Conservation (phyloP, 2,113 vertebrate species). For the Bagarius yarrelli region DNA sequence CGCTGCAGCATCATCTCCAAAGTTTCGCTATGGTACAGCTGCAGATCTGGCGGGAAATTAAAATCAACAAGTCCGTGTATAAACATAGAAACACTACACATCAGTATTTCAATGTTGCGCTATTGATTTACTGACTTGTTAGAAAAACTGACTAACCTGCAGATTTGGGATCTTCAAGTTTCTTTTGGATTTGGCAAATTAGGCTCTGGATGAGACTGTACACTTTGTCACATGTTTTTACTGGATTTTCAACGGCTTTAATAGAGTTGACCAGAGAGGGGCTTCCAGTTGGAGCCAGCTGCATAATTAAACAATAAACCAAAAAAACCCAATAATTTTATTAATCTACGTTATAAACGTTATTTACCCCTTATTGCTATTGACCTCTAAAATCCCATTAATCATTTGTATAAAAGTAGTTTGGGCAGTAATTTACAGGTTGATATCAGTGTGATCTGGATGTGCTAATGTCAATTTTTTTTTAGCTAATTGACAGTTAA, state of each 20-base stretch:
- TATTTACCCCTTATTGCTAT: neutral
- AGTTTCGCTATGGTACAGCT: conserved; percentile 94
- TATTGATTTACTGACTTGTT: too few species aligned
- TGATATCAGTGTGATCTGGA: neutral
- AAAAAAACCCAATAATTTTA: conserved; percentile 1
- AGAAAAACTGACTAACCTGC: conserved; percentile 71
- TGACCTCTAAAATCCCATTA: neutral
- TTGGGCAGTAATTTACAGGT: neutral
- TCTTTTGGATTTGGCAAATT: conserved; percentile 86
- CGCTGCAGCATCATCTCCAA: conserved; percentile 96
- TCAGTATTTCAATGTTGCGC: neutral
- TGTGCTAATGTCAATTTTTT: neutral
- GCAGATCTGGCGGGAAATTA: conserved; percentile 74
- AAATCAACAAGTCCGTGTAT: too few species aligned
- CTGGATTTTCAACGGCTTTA: conserved; percentile 87
- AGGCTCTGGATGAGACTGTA: conserved; percentile 92
- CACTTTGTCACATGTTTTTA: conserved; percentile 86
- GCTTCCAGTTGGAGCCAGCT: conserved; percentile 89
- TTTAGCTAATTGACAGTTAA: neutral
- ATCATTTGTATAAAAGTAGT: neutral
- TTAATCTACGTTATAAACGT: neutral
- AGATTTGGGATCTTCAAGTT: conserved; percentile 90
- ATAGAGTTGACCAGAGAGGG: conserved; percentile 89
- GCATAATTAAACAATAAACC: too few species aligned
- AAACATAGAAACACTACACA: neutral